A percentile compares a stretch with the other conserved stretches of the same genome.
These are phyloP conservation scores for Lordiphosa fenestrarum DNA, from an alignment of 2,888 invertebrate genomes.

Conservation along the genomic window DNA sequence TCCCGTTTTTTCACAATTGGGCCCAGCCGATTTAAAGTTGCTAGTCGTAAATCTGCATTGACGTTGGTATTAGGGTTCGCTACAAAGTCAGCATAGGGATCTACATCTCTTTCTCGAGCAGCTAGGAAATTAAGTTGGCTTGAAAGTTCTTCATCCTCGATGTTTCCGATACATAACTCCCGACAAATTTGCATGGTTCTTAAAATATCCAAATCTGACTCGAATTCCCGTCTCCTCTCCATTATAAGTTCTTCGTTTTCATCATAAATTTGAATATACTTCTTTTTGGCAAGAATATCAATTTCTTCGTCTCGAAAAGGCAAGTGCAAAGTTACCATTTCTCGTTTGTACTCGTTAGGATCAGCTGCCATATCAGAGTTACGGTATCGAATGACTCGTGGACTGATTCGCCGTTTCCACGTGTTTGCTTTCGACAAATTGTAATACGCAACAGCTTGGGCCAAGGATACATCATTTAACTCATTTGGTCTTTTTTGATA, in stretches of 20 bases:
- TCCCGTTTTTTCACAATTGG: too few species aligned
- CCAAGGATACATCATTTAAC: constrained; percentile 55
- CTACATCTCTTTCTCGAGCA: too few species aligned
- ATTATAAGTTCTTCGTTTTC: constrained; percentile 37
- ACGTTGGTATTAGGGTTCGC: too few species aligned
- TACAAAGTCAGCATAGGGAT: too few species aligned
- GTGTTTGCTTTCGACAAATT: too few species aligned
- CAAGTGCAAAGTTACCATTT: constrained; percentile 61
- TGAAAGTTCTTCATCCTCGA: constrained; percentile 14
- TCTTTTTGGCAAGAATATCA: constrained; percentile 35
- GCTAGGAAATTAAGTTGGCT: too few species aligned
- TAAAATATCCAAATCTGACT: constrained; percentile 58
- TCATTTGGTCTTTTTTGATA: constrained; percentile 68
- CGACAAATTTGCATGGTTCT: constrained; percentile 60
- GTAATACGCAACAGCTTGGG: constrained; percentile 61
- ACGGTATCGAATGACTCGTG: constrained; percentile 64
- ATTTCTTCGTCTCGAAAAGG: constrained; percentile 51
- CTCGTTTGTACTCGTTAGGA: constrained; percentile 7
- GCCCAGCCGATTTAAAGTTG: too few species aligned
- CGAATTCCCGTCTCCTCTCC: constrained; percentile 31
- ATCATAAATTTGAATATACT: constrained; percentile 35
- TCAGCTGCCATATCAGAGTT: constrained; percentile 49
- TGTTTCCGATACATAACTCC: constrained; percentile 44
- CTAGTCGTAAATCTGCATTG: too few species aligned
- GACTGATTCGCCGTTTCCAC: constrained; percentile 34